These are phyloP conservation scores for Orchestes rusci DNA, from an alignment of 2,888 invertebrate genomes.

Conservation along the genomic window DNA sequence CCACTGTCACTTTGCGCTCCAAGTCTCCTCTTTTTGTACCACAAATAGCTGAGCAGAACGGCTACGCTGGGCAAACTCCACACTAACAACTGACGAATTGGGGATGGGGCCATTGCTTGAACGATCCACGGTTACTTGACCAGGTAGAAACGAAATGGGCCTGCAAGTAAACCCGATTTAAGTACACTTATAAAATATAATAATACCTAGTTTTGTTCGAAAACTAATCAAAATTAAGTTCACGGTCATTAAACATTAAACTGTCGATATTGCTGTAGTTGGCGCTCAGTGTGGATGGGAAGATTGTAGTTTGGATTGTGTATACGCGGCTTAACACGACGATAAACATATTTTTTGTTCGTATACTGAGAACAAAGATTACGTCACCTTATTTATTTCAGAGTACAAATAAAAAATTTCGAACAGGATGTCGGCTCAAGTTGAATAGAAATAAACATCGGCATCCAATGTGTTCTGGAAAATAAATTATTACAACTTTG, in stretches of 20 bases:
- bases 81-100: conserved; percentile 65
- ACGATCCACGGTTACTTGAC: conserved; percentile 62
- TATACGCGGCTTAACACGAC: no score
- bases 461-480: no score
- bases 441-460: no score
- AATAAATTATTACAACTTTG: no score
- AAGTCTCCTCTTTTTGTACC: conserved; percentile 76
- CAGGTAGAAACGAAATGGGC: conserved; percentile 46
- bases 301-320: not conserved
- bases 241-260: not conserved
- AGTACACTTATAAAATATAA: no score
- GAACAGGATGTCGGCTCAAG: no score
- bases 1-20: conserved; percentile 69
- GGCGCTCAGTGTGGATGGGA: not conserved
- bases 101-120: conserved; percentile 62
- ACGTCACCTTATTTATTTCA: no score
- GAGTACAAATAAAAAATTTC: no score
- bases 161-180: no score
- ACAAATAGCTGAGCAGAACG: conserved; percentile 69
- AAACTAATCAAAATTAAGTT: conserved; percentile 23
- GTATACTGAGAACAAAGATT: no score
- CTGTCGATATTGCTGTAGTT: not conserved
- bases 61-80: conserved; percentile 75
- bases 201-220: no score
- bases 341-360: no score